Evolutionary conservation across 2,797 vertebrate species (phyloP).

Genomic region (Masticophis lateralis): DNA sequence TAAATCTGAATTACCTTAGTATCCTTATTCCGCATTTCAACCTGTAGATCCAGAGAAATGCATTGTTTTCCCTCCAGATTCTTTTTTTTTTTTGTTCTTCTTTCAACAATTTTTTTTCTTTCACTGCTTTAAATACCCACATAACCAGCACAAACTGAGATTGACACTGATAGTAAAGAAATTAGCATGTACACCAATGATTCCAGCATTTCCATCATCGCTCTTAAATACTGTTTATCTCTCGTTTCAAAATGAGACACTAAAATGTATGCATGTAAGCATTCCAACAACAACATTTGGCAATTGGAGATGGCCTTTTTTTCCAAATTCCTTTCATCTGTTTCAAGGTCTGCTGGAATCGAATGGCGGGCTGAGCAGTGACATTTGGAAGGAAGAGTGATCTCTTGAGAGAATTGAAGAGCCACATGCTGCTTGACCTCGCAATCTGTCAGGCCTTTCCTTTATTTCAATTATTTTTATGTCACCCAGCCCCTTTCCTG

Average conservation of each 20-base stretch:
- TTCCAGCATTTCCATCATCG: too few species aligned
- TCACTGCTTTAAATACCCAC: not conserved
- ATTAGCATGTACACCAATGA: not conserved
- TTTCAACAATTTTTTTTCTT: not conserved
- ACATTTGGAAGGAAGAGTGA: not conserved
- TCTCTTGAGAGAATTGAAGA: not conserved
- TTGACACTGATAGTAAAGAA: not conserved
- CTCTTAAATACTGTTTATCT: not conserved
- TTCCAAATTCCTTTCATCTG: not conserved
- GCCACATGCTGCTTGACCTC: not conserved
- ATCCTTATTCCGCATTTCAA: not conserved
- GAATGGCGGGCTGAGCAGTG: not conserved
- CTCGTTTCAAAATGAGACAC: not conserved
- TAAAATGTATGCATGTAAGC: not conserved
- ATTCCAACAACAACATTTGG: not conserved
- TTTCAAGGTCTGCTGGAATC: not conserved
- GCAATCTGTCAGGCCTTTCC: not conserved
- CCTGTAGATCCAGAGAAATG: not conserved
- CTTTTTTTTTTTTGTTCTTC: too few species aligned
- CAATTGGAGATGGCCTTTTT: not conserved
- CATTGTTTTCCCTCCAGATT: not conserved
- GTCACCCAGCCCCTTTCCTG: too few species aligned
- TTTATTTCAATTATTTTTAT: not conserved
- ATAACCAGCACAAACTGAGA: not conserved
- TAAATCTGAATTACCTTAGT: not conserved